Evolutionary conservation across 2,113 vertebrate genomes (phyloP), one percentile per base, ranked within the genome.

Genomic region (Lethenteron camtschaticum): DNA sequence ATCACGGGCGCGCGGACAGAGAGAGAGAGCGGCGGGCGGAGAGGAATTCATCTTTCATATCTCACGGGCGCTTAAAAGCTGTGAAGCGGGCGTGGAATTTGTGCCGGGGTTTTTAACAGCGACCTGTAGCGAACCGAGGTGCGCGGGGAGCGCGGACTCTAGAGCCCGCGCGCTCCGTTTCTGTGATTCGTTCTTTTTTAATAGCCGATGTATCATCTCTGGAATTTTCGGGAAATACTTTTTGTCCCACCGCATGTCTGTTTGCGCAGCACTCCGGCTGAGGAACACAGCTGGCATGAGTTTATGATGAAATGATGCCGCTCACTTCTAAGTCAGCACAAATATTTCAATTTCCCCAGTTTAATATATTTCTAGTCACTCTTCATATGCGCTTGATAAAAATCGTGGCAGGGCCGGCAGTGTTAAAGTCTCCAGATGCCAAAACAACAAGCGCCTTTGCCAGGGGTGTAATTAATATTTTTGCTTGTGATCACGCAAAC

Each of bases 251-350:
- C 20, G n/a, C 63, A 66, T 66, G 63, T 66, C n/a, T 66, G 63
- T 66, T 66, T 20, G n/a, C 20, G 24, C 63, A 16, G 63, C 20
- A 66, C 63, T 66, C n/a, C 4, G 63, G 63, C 63, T 66, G n/a
- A 11, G 63, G 63, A n/a, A 66, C 63, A 66, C 63, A 66, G 63
- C 63, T 66, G 63, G 63, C 20, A 66, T 66, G n/a, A 66, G 63
- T 66, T 66, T 66, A 24, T 66, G 63, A 66, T 66, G 63, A 66
- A 66, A 66, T 20, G 10, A 24, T 11, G 63, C n/a, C 20, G 63
- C 63, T 66, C 20, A 66, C 63, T 66, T 66, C n/a, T 66, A 66
- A 66, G 63, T 66, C 63, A 66, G 63, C 63, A 66, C n/a, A 66
- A 66, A 66, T 66, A 66, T 66, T 66, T 66, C 63, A 66, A 66